phyloP scores from a whole-genome alignment of 2,797 vertebrate genomes.

The Allobates femoralis region DNA sequence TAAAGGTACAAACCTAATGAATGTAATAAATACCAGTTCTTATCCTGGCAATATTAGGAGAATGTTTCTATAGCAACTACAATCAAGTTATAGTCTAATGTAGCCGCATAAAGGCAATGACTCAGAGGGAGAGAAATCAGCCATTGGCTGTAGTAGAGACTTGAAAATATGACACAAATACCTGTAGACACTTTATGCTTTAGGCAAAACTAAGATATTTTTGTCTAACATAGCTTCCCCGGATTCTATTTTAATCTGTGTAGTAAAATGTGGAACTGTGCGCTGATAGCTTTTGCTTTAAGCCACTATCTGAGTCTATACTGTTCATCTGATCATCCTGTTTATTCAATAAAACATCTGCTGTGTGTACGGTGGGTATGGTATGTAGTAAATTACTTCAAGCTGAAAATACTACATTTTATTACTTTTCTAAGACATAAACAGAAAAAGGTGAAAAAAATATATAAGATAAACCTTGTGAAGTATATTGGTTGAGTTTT shows the following conservation, averaged over 20 bases:
- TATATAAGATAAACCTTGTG: not conserved
- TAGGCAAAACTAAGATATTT: constrained; percentile 21
- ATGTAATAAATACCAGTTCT: constrained; percentile 9
- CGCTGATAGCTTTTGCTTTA: constrained; percentile 21
- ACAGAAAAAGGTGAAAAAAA: not conserved
- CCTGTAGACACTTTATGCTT: constrained; percentile 31
- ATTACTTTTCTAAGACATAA: not conserved
- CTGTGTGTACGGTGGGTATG: not conserved
- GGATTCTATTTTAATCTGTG: constrained; percentile 26
- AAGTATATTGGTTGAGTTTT: no score
- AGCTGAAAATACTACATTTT: no score
- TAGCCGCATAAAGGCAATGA: not conserved
- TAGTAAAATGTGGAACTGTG: not conserved
- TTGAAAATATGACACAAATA: constrained; percentile 27
- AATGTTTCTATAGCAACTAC: constrained; percentile 28
- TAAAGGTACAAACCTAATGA: not conserved
- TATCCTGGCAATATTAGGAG: not conserved
- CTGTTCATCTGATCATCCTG: not conserved
- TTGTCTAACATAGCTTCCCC: constrained; percentile 9
- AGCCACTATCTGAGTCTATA: constrained; percentile 4
- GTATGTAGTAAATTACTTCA: not conserved
- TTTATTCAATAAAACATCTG: not conserved
- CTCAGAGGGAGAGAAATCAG: not conserved
- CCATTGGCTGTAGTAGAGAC: constrained; percentile 20
- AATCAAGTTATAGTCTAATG: constrained; percentile 5